These are phyloP conservation scores for Daptonema setosum DNA, from an alignment of 2,888 invertebrate genomes.

Conservation along the genomic window DNA sequence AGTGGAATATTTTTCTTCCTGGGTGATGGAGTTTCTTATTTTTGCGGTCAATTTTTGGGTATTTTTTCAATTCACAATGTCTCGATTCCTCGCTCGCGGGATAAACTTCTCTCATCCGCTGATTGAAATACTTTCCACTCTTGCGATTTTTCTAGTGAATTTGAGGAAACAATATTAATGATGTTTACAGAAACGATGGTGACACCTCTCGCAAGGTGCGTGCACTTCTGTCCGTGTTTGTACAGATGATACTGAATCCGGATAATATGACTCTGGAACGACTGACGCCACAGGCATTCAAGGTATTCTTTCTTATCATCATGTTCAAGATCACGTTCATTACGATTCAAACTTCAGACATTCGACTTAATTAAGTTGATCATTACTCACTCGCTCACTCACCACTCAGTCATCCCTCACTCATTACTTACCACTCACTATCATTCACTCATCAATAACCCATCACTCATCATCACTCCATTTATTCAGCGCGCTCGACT, in stretches of 20 bases:
- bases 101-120: no score
- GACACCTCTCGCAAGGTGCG: no score
- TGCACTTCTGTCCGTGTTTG: slow-evolving; percentile 16
- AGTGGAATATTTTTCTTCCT: no score
- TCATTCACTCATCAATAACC: not conserved
- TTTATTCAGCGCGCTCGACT: slow-evolving; percentile 18
- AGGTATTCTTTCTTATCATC: slow-evolving; percentile 36
- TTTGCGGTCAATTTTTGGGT: no score
- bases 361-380: not conserved
- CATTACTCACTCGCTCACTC: not conserved
- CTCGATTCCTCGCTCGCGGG: no score
- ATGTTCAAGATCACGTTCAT: slow-evolving; percentile 38
- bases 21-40: no score
- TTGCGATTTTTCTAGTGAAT: no score
- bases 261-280: slow-evolving; percentile 40
- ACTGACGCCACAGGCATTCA: slow-evolving; percentile 38
- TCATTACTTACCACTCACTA: not conserved
- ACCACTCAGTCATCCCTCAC: not conserved
- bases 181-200: no score
- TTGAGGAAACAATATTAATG: no score
- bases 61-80: no score
- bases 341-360: slow-evolving; percentile 20
- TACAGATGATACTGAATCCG: slow-evolving; percentile 39
- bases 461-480: not conserved
- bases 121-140: no score